phyloP scores from a whole-genome alignment of 2,113 vertebrate genomes.

The Eupsittula cactorum region DNA sequence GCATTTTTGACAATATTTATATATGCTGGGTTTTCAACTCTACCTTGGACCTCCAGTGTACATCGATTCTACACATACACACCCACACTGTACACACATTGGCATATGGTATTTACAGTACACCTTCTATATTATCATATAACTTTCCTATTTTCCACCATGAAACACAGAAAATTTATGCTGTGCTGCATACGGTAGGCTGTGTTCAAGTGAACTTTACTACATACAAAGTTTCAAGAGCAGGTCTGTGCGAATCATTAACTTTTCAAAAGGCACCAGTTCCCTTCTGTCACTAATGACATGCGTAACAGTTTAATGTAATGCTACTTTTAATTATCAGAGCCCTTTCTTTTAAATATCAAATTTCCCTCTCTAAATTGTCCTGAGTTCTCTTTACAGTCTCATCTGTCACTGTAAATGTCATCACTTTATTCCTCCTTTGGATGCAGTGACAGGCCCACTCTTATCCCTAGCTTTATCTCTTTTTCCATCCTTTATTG shows the following conservation, averaged over 20 bases:
- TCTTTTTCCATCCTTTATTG: constrained; percentile 90
- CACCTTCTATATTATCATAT: constrained; percentile 65
- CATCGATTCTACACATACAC: constrained; percentile 63
- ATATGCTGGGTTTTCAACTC: not conserved
- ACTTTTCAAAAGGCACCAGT: constrained; percentile 79
- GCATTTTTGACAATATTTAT: constrained; percentile 32
- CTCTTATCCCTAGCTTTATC: constrained; percentile 92
- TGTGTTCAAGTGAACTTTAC: constrained; percentile 55
- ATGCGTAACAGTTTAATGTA: constrained; percentile 85
- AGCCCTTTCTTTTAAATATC: constrained; percentile 92
- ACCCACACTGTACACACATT: constrained; percentile 60
- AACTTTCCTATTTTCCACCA: constrained; percentile 57
- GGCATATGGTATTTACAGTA: constrained; percentile 69
- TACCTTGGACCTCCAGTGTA: constrained; percentile 59
- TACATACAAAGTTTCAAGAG: constrained; percentile 73
- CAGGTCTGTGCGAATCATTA: constrained; percentile 80
- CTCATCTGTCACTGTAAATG: constrained; percentile 95
- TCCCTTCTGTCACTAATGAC: constrained; percentile 86
- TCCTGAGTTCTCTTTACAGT: constrained; percentile 84
- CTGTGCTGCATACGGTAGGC: constrained; percentile 46
- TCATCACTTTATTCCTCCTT: constrained; percentile 91
- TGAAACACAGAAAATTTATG: constrained; percentile 55
- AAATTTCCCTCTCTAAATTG: constrained; percentile 88
- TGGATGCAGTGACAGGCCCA: constrained; percentile 85
- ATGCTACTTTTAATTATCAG: constrained; percentile 90